These are phyloP conservation scores for Homarus americanus DNA, from an alignment of 1,140 invertebrate genomes.

Conservation along the genomic window DNA sequence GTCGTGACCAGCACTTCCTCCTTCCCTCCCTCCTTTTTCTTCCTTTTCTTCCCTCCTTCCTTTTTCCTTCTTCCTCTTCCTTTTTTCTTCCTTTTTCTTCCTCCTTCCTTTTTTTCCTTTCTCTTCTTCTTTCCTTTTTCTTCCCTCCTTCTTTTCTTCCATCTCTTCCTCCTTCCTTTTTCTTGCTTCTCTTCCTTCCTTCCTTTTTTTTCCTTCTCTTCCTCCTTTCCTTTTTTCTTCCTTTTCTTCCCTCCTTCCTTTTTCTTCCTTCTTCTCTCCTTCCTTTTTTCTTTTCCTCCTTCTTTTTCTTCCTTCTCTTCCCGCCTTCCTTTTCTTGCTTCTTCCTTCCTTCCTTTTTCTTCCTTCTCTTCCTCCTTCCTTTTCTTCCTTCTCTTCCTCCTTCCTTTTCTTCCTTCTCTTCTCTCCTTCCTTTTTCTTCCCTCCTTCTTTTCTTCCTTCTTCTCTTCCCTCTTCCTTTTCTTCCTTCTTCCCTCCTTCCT, in stretches of 20 bases:
- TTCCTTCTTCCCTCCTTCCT: not conserved
- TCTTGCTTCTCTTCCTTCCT: not conserved
- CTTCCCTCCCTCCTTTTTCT: too few relatives aligned
- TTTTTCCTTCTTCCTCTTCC: too few relatives aligned
- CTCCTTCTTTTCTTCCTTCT: not conserved
- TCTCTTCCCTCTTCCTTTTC: not conserved
- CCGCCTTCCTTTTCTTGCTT: not conserved
- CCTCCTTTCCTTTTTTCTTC: not conserved
- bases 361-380: not conserved
- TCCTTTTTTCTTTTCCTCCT: conserved; percentile 5
- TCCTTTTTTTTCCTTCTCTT: not conserved
- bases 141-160: not conserved
- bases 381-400: not conserved
- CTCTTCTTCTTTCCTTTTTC: not conserved
- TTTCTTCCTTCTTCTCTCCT: not conserved
- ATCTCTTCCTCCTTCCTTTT: not conserved
- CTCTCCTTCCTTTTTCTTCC: not conserved
- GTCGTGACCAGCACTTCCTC: too few relatives aligned
- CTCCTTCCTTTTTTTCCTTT: not conserved
- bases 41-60: too few relatives aligned
- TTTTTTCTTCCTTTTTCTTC: too few relatives aligned
- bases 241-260: not conserved
- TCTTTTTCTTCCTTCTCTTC: not conserved
- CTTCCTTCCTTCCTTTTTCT: not conserved
- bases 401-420: not conserved